A percentile compares a stretch with the other conserved stretches of the same genome.
phyloP scores from a whole-genome alignment of 2,113 vertebrate species.

The Guaruba guarouba region DNA sequence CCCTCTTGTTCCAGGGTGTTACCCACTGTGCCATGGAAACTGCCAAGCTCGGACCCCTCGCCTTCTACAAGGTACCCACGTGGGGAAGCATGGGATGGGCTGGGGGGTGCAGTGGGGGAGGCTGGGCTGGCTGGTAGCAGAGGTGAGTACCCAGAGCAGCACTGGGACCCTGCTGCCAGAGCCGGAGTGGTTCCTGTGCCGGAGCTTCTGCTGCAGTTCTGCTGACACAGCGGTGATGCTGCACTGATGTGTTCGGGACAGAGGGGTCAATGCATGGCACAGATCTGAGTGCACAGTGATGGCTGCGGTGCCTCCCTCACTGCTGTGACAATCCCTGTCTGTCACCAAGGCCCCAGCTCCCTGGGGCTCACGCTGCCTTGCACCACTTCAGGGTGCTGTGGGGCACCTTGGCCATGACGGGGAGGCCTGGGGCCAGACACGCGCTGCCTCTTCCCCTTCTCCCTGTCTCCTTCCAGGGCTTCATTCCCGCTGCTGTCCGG shows the following conservation, averaged over 20 bases:
- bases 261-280: neutral
- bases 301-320: neutral
- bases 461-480: conserved; percentile 72
- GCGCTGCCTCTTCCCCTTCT: neutral
- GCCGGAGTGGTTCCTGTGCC: neutral
- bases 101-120: neutral
- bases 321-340: neutral
- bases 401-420: neutral
- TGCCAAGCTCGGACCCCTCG: conserved; percentile 86
- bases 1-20: conserved; percentile 79
- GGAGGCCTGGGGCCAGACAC: neutral
- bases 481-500: conserved; percentile 86
- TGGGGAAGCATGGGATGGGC: neutral
- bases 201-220: neutral
- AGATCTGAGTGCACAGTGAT: neutral
- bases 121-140: rapidly evolving
- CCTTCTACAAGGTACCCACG: conserved; percentile 90
- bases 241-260: neutral
- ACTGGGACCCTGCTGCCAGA: neutral
- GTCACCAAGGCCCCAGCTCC: neutral
- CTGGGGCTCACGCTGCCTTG: neutral
- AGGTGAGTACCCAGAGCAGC: neutral
- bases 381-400: neutral
- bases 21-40: conserved; percentile 88
- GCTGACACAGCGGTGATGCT: neutral